Evolutionary conservation across 37 sponge, comb jelly and placozoan genomes (phyloP), one percentile per base, ranked within the genome.

Genomic region (Sycon ciliatum): DNA sequence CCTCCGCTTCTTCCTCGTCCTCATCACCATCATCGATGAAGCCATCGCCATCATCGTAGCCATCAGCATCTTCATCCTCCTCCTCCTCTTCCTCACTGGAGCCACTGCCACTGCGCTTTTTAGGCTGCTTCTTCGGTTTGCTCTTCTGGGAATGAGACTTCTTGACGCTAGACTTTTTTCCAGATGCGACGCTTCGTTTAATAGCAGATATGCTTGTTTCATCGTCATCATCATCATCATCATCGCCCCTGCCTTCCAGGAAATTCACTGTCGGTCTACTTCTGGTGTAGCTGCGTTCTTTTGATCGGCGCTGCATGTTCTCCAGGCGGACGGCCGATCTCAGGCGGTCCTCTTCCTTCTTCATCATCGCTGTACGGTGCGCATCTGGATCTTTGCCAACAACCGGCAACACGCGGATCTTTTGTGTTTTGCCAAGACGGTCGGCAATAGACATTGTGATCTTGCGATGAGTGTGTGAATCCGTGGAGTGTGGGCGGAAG

Each of bases 361-460:
- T 94, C 13, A 83, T 81, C 83, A 79, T 82, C 36, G 85, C 95
- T 32, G 27, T 39, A 7, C 90, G 54, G 37, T 78, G 23, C 0
- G 46, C 30, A 18, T 95, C 98, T 4, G 98, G 98, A 68, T 95
- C 87, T 57, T 86, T 86, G 1, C 88, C 98, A 1, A 87, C 85
- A 1, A 81, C 92, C 40, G 98, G 88, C 11, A 95, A 76, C 4
- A 92, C 86, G 22, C 94, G 75, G 4, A 92, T 88, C 84, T 92
- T 92, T 89, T 85, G 94, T 27, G 89, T 76, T 39, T 85, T 85
- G 58, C 83, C 86, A 68, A 90, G 85, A 9, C 88, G 66, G 56
- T 95, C 98, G 26, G 98, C 93, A 18, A 95, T 95, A 46, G 89
- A 85, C 38, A 95, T 67, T 0, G 98, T 95, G 81, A 95, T 88